These are phyloP conservation scores for Cladorhizidae sp. DNA, from an alignment of 37 sponge, comb jelly and placozoan species.

Conservation along the genomic window DNA sequence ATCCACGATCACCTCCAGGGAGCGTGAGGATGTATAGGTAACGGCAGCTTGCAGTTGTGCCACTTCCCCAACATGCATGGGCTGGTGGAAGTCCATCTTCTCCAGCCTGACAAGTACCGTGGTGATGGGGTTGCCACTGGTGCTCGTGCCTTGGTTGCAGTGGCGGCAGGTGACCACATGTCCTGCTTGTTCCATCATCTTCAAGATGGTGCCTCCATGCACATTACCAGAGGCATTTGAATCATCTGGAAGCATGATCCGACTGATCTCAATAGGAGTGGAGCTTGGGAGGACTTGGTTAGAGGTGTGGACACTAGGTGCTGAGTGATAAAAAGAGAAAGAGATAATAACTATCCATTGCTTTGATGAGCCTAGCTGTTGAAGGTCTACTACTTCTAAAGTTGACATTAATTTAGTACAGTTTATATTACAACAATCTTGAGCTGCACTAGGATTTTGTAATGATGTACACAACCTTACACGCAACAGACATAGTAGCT, in stretches of 20 bases:
- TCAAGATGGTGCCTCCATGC: constrained; percentile 89
- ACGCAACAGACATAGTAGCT: too few relatives aligned
- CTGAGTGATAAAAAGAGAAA: not conserved
- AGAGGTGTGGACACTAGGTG: not conserved
- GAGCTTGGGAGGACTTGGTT: constrained; percentile 29
- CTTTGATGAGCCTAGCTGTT: not conserved
- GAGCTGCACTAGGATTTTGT: too few relatives aligned
- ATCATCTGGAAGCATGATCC: constrained; percentile 90
- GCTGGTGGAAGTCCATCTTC: constrained; percentile 83
- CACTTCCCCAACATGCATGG: constrained; percentile 88
- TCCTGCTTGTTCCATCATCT: constrained; percentile 88
- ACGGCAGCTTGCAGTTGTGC: constrained; percentile 76
- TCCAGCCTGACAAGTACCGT: constrained; percentile 80
- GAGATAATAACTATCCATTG: not conserved
- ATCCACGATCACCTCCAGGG: constrained; percentile 78
- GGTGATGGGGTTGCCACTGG: constrained; percentile 15
- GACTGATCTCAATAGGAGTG: constrained; percentile 61
- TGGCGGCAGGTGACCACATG: constrained; percentile 67
- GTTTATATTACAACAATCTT: too few relatives aligned
- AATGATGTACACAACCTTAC: too few relatives aligned
- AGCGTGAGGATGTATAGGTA: constrained; percentile 75
- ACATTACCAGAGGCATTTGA: constrained; percentile 86
- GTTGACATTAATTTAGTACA: too few relatives aligned
- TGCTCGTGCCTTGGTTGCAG: constrained; percentile 47
- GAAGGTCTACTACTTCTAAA: too few relatives aligned